phyloP scores from a whole-genome alignment of 2,888 invertebrate species.

The Caenorhabditis sp. region DNA sequence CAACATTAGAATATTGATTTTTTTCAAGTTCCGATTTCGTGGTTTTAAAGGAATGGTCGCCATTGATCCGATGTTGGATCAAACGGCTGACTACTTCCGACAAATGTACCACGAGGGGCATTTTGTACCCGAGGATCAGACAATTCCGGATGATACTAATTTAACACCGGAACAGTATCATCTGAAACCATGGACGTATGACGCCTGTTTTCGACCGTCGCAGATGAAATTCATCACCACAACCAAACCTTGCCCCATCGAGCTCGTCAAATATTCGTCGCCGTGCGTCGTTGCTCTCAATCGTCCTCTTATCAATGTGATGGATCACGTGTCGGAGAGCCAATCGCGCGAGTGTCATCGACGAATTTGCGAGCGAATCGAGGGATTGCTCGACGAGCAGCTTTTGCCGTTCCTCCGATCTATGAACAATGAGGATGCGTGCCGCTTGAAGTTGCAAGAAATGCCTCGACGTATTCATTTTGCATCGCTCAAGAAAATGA shows the following conservation, averaged over 20 bases:
- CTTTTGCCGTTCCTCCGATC: conserved; percentile 47
- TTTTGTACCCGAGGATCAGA: not conserved
- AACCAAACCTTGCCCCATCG: conserved; percentile 25
- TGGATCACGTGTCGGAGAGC: conserved; percentile 63
- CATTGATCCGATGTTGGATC: conserved; percentile 59
- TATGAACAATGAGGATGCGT: conserved; percentile 52
- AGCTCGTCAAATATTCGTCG: conserved; percentile 64
- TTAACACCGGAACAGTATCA: not conserved
- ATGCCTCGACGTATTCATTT: conserved; percentile 49
- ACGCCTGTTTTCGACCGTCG: conserved; percentile 14
- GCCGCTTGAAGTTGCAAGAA: conserved; percentile 48
- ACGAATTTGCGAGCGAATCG: conserved; percentile 55
- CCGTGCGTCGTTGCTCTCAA: conserved; percentile 66
- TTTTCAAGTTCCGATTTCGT: conserved; percentile 62
- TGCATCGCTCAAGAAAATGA: conserved; percentile 24
- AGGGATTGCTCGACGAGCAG: conserved; percentile 61
- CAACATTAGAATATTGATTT: not conserved
- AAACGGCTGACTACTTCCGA: conserved; percentile 8
- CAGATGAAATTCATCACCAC: conserved; percentile 28
- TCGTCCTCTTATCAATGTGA: conserved; percentile 70
- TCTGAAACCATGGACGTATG: not conserved
- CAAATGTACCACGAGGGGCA: not conserved
- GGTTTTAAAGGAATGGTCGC: conserved; percentile 69
- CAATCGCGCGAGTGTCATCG: conserved; percentile 51
- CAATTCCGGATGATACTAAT: not conserved